Evolutionary conservation across 2,113 vertebrate genomes (phyloP).

Genomic region (Zosterops pallidus): DNA sequence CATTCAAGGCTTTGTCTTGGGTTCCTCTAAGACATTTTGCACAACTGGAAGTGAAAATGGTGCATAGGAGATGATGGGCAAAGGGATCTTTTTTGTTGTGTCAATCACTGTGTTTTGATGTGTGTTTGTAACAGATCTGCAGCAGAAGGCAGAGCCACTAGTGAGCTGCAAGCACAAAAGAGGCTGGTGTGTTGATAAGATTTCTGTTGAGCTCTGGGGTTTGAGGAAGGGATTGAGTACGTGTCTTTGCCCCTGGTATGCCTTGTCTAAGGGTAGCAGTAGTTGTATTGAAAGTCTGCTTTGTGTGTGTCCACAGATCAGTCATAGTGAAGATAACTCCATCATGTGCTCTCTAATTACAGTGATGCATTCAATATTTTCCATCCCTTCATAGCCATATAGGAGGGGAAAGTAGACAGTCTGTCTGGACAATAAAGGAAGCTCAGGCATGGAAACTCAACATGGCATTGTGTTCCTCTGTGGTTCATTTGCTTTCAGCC

Average conservation of each 20-base stretch:
- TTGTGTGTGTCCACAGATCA: neutral
- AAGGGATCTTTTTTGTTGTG: neutral
- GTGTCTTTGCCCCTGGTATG: neutral
- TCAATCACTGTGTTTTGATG: neutral
- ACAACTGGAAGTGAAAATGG: neutral
- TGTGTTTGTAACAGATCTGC: neutral
- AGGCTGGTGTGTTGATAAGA: neutral
- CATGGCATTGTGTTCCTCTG: neutral
- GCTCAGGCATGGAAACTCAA: neutral
- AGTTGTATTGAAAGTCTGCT: neutral
- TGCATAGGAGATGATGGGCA: neutral
- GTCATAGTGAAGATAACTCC: neutral
- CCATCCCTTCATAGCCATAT: neutral
- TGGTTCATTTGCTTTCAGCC: neutral
- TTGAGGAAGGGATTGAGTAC: neutral
- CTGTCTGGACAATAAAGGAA: neutral
- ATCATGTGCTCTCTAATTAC: neutral
- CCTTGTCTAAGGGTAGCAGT: neutral
- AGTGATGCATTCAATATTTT: neutral
- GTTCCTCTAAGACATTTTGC: neutral
- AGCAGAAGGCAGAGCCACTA: neutral
- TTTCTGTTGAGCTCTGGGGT: neutral
- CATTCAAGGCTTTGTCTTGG: neutral
- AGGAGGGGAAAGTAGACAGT: neutral
- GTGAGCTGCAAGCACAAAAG: neutral